phyloP scores from a whole-genome alignment of 2,888 invertebrate species.

The Dynastes grantii region DNA sequence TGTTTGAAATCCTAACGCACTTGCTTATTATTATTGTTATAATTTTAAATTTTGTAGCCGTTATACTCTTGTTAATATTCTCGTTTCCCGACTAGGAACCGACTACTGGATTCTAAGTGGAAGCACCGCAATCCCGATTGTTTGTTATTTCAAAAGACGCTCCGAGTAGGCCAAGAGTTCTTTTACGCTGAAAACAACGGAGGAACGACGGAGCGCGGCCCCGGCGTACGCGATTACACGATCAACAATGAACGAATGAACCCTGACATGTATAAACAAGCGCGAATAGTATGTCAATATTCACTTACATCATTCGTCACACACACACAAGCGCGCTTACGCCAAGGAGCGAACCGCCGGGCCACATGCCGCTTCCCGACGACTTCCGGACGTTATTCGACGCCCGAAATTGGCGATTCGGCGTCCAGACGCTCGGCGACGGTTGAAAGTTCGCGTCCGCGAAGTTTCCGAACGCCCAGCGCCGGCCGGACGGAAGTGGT shows the following conservation, averaged over 20 bases:
- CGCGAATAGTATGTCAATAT: slow-evolving; percentile 60
- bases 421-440: slow-evolving; percentile 50
- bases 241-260: slow-evolving; percentile 57
- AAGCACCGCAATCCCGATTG: too few relatives aligned
- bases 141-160: not conserved
- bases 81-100: too few relatives aligned
- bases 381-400: slow-evolving; percentile 47
- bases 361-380: slow-evolving; percentile 34
- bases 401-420: slow-evolving; percentile 36
- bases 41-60: too few relatives aligned
- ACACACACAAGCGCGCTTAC: slow-evolving; percentile 45
- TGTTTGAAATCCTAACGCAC: too few relatives aligned
- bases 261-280: slow-evolving; percentile 61
- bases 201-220: too few relatives aligned
- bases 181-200: not conserved
- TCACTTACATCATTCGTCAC: slow-evolving; percentile 56
- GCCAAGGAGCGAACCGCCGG: slow-evolving; percentile 56
- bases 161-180: not conserved
- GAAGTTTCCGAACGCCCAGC: slow-evolving; percentile 54
- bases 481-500: slow-evolving; percentile 52
- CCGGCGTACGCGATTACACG: slow-evolving; percentile 52
- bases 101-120: too few relatives aligned
- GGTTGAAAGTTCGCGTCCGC: slow-evolving; percentile 58
- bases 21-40: too few relatives aligned
- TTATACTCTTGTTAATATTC: too few relatives aligned